phyloP scores from a whole-genome alignment of 2,113 vertebrate genomes.

The Neotoma lepida region DNA sequence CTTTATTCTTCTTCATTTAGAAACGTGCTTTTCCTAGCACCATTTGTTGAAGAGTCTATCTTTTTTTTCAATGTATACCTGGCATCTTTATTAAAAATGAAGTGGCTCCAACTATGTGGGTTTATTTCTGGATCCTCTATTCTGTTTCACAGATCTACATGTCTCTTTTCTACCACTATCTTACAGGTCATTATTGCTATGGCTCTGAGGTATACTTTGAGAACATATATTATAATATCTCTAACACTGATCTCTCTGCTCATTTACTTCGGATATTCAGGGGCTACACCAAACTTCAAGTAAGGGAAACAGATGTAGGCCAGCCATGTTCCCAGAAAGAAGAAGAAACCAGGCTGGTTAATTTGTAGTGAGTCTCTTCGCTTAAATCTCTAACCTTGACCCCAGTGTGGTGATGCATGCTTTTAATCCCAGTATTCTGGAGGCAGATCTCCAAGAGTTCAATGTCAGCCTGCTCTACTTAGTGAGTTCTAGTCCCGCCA shows the following conservation, averaged over 20 bases:
- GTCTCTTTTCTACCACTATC: background rate
- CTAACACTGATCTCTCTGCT: background rate
- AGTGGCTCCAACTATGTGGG: background rate
- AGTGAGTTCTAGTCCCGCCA: background rate
- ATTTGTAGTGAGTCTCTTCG: constrained; percentile 25
- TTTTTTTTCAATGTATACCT: background rate
- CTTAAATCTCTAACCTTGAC: constrained; percentile 35
- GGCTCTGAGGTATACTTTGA: background rate
- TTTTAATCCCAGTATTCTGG: background rate
- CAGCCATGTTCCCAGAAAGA: background rate
- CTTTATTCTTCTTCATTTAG: background rate
- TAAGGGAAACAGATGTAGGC: background rate
- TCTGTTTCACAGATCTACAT: background rate
- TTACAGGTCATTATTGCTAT: background rate
- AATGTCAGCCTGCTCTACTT: background rate
- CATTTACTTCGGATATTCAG: background rate
- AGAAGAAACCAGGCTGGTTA: background rate
- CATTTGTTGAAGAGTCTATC: background rate
- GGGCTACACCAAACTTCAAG: background rate
- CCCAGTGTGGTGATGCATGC: background rate
- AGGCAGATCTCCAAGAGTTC: background rate
- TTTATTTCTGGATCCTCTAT: background rate
- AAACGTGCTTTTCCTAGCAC: background rate
- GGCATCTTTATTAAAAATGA: background rate
- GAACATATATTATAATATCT: background rate